Evolutionary conservation across 2,113 vertebrate genomes (phyloP).

Genomic region (Connochaetes taurinus): DNA sequence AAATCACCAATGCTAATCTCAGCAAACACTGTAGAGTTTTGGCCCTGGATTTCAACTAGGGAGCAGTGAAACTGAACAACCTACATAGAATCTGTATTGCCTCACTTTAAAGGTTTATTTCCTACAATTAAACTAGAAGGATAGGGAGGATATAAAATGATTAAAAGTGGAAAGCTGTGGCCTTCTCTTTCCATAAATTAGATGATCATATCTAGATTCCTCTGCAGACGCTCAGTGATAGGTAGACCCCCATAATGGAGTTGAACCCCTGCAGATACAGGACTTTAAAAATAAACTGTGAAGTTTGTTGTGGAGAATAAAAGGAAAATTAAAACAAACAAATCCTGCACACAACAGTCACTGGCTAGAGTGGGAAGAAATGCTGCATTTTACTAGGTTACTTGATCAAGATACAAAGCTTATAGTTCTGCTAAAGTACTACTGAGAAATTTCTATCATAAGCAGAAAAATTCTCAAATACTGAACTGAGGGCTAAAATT

Average conservation of each 20-base stretch:
- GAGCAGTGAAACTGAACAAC: conserved; percentile 70
- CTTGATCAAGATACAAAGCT: not conserved
- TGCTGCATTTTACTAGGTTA: not conserved
- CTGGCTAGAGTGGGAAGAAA: not conserved
- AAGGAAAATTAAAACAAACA: not conserved
- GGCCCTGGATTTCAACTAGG: conserved; percentile 62
- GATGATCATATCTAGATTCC: not conserved
- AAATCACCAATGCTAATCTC: conserved; percentile 65
- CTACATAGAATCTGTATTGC: conserved; percentile 67
- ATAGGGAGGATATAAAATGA: conserved; percentile 57
- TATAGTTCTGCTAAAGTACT: not conserved
- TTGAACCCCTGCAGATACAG: not conserved
- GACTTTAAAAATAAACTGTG: conserved; percentile 22
- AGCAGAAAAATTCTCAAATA: not conserved
- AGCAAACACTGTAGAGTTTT: conserved; percentile 67
- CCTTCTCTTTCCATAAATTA: conserved; percentile 39
- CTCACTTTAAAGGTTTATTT: conserved; percentile 71
- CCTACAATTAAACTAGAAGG: conserved; percentile 67
- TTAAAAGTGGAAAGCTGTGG: conserved; percentile 1
- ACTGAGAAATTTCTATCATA: not conserved
- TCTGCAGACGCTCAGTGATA: not conserved
- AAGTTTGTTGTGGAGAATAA: not conserved
- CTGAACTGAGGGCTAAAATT: not conserved
- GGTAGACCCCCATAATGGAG: not conserved
- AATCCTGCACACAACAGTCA: not conserved